These are phyloP conservation scores for Drosophila neoperkinsi DNA, from an alignment of 2,888 invertebrate genomes.

Conservation along the genomic window DNA sequence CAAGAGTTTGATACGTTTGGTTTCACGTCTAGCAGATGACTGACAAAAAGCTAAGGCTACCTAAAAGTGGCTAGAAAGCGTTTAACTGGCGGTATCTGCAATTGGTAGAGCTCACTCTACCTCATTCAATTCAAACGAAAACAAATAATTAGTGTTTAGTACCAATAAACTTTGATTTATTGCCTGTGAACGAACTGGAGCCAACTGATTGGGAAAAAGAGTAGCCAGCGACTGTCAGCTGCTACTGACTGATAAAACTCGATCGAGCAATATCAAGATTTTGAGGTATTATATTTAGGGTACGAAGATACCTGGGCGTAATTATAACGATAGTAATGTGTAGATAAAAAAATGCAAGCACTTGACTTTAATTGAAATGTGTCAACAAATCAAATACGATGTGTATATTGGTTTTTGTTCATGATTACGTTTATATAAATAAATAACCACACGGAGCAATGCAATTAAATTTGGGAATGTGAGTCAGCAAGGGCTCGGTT, in stretches of 20 bases:
- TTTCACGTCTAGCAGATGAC: constrained; percentile 53
- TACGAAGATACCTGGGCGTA: constrained; percentile 23
- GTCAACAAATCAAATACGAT: constrained; percentile 30
- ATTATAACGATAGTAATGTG: constrained; percentile 19
- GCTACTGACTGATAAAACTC: constrained; percentile 45
- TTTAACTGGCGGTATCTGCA: constrained; percentile 32
- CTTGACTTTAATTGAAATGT: constrained; percentile 67
- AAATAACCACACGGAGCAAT: constrained; percentile 33
- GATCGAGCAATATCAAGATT: constrained; percentile 21
- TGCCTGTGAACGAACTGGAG: constrained; percentile 33
- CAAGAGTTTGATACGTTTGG: constrained; percentile 49
- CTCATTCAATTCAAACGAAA: constrained; percentile 33
- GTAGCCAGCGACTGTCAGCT: constrained; percentile 7
- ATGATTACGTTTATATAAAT: constrained; percentile 46
- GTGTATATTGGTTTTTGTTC: constrained; percentile 49
- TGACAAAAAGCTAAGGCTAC: constrained; percentile 37
- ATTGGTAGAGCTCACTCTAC: constrained; percentile 10
- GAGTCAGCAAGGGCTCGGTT: constrained; percentile 45
- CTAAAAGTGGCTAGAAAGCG: constrained; percentile 16
- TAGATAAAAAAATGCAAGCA: constrained; percentile 44
- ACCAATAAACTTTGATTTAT: constrained; percentile 70
- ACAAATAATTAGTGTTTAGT: constrained; percentile 58
- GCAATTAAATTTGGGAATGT: constrained; percentile 57
- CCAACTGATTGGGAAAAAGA: constrained; percentile 37
- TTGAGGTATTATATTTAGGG: constrained; percentile 14